Base-by-base conservation (phyloP, 2,888 invertebrate species). In the Sesia apiformis region DNA sequence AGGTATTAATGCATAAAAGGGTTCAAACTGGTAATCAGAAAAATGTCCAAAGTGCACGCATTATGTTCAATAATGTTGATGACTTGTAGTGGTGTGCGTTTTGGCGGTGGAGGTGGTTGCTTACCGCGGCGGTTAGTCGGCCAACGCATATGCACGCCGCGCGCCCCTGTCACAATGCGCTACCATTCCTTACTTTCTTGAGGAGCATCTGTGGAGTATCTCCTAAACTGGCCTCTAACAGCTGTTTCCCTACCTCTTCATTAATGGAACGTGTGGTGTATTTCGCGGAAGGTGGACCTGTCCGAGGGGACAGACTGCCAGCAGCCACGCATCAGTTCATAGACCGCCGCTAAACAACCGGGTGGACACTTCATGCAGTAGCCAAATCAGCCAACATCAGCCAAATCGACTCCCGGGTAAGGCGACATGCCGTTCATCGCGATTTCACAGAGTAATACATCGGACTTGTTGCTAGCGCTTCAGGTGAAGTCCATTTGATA, bases 401-500 rank as follows among this genome's bases (percentile, higher is more conserved):
- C 98, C 58, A 99, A 91, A 88, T 99, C 99, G 52, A 99, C 97
- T 23, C 98, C 98, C n/a, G 99, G 99, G 91, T 99, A 99, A 0
- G 99, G 99, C 49, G 98, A 97, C 96, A 98, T 96, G 60, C 96
- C 99, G 79, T 98, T 99, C 0, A 99, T 99, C 38, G 99, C 98
- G 61, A 99, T 97, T 90, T 99, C 99, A 99, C 99, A 99, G 51
- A 99, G 90, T 56, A 99, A 97, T 38, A 97, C 97, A 80, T 97
- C 97, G 38, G 96, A 96, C 87, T 95, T 96, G 57, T 97, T 98
- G 65, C 97, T 97, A 99, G 90, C 46, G 99, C 52, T 89, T 99
- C 99, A 6, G 99, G 99, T 53, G 99, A 99, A 23, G 99, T 99
- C 99, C 99, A 99, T 89, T 99, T 99, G 77, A 99, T 99, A 57